Base-by-base conservation (phyloP, 2,113 vertebrate species). In the Cyphomyrus plagiostoma region DNA sequence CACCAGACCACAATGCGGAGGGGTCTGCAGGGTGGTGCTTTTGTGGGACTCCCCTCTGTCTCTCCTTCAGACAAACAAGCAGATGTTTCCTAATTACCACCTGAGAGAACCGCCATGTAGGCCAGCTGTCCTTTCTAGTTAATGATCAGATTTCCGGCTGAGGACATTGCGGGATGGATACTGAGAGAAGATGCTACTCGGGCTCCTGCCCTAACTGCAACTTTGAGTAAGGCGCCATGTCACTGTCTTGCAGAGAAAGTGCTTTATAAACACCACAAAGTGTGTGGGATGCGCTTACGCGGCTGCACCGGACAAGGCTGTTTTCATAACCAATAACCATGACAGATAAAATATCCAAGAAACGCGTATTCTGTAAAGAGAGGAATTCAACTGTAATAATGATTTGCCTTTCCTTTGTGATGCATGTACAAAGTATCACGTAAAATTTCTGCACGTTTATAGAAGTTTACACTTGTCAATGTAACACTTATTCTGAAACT, bases 51-150 rank as follows among this genome's bases (percentile, higher is more conserved):
- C 49, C 49, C 49, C 50, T 17, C 85, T 26, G 49, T 56, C 50
- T 26, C 85, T 87, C 85, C 85, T 52, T 84, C 82, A 84, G 45
- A 84, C 82, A 84, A n/a, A 84, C 82, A 45, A 45, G 85, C 85
- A 87, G 85, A 87, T 30, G 85, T 53, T 53, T 53, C 26, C 50
- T 87, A 87, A 87, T 87, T 87, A 53, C 50, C 23, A 13, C 13
- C 50, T 21, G 85, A 87, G 50, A 87, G 50, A 87, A 35, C 49
- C 5, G 15, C 85, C 23, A 26, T 19, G 7, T 30, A 87, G 45
- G 46, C n/a, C 21, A 23, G 83, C 45, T 48, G 46, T 49, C 83
- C 50, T 87, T 30, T 52, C 30, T 56, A 19, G 6, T 53, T 87
- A 87, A 87, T 53, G 85, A 87, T 87, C 49, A 39, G 26, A 26